Evolutionary conservation across 2,113 vertebrate genomes (phyloP), one percentile per base, ranked within the genome.

Genomic region (Athene cunicularia): DNA sequence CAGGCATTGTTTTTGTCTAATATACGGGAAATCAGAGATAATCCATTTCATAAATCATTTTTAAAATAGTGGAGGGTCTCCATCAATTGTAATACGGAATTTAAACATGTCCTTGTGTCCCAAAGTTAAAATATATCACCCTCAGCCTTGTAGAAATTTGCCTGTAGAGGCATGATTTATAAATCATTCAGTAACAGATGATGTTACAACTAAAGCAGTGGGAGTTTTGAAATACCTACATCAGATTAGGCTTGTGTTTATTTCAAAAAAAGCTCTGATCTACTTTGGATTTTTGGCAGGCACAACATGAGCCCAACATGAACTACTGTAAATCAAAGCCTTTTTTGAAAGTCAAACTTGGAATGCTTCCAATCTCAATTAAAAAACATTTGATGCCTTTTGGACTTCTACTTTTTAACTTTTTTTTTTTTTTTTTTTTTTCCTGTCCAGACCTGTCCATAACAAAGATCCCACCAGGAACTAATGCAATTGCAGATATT

Each of bases 211-310:
- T 91, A 98, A 98, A 98, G 98, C 98, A 96, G 97, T 98, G 98
- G 98, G 98, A 98, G 98, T 98, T 98, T 98, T 98, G 98, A 98
- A 98, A 98, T 98, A 98, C 97, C 98, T 98, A 98, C 97, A 98
- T 98, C 98, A 97, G 96, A 98, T 98, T 98, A 98, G 95, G 91
- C 97, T 97, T 97, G 98, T 98, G 98, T 98, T 98, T 98, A 98
- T 98, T 98, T 98, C 98, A 98, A 98, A 98, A 98, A 98, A 95
- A 85, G 77, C 98, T 98, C 98, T 98, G 98, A 98, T 98, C 98
- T 98, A 96, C 97, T 97, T 97, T 96, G 96, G 97, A 96, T 97
- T 98, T 98, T 98, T 98, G 98, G 98, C 98, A 98, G 97, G 93
- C 98, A 97, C 98, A 98, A 98, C 98, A 98, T 95, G 97, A 98